Percentiles rank a stretch among this genome's conserved stretches.
phyloP scores from a whole-genome alignment of 2,888 invertebrate species.

The Melieria picta region DNA sequence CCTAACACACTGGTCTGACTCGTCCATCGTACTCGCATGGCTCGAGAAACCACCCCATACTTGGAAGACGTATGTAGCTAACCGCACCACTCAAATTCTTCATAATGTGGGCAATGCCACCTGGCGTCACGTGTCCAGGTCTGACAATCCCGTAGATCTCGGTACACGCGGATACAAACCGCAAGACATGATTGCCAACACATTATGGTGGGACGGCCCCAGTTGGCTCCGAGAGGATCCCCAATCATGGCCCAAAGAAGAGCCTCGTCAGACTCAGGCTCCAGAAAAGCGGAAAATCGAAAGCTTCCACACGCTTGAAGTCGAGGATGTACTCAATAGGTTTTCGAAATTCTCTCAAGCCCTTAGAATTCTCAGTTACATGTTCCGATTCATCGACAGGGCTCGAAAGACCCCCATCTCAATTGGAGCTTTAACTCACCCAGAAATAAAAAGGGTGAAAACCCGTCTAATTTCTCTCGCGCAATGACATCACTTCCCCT shows the following conservation, averaged over 20 bases:
- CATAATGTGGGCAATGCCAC: constrained; percentile 4
- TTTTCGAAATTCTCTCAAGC: constrained; percentile 21
- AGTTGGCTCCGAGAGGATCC: constrained; percentile 2
- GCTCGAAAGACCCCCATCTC: background rate
- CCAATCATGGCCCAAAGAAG: constrained; percentile 7
- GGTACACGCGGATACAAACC: constrained; percentile 27
- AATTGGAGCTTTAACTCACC: too few relatives aligned
- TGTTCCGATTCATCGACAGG: constrained; percentile 16
- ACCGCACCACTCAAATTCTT: background rate
- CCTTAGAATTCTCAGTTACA: constrained; percentile 7
- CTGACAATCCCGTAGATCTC: constrained; percentile 27
- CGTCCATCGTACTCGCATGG: constrained; percentile 13
- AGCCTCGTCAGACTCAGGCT: background rate
- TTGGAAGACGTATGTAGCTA: constrained; percentile 6
- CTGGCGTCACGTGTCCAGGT: constrained; percentile 20
- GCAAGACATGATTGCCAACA: constrained; percentile 1
- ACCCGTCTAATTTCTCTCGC: too few relatives aligned
- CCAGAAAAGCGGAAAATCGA: background rate
- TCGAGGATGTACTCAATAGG: constrained; percentile 17
- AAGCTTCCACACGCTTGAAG: background rate
- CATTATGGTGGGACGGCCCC: constrained; percentile 27
- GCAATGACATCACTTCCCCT: too few relatives aligned
- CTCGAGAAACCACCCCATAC: constrained; percentile 6
- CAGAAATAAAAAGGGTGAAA: too few relatives aligned
- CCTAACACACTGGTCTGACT: constrained; percentile 8